phyloP scores from a whole-genome alignment of 2,113 vertebrate genomes.

The Pycnonotus jocosus region DNA sequence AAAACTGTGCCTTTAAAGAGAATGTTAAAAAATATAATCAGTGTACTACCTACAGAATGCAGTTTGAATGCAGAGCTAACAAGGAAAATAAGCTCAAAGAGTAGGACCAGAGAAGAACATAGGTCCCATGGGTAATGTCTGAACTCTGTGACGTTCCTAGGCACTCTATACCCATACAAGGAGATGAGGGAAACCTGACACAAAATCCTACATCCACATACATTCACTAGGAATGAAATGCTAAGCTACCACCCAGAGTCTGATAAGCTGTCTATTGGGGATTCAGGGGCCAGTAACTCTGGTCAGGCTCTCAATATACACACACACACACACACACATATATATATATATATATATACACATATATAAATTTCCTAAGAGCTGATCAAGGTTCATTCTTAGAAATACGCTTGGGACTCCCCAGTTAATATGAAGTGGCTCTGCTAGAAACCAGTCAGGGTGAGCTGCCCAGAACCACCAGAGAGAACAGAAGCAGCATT shows the following conservation, averaged over 20 bases:
- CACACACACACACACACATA: too few relatives aligned
- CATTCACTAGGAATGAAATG: background rate
- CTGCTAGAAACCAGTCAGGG: background rate
- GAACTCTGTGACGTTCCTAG: background rate
- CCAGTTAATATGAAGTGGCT: fast-evolving
- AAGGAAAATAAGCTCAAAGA: background rate
- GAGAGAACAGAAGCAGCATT: background rate
- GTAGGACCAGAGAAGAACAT: background rate
- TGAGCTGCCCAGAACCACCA: background rate
- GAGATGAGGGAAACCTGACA: background rate
- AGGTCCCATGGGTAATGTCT: background rate
- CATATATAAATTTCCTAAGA: too few relatives aligned
- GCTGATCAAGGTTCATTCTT: background rate
- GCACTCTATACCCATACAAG: fast-evolving
- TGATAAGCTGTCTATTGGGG: background rate
- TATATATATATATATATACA: too few relatives aligned
- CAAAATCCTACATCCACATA: background rate
- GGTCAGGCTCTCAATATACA: background rate
- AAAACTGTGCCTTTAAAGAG: background rate
- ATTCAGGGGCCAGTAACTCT: background rate
- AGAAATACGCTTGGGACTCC: background rate
- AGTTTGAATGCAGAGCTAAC: background rate
- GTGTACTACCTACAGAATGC: background rate
- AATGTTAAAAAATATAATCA: background rate
- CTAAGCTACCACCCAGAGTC: background rate